These are phyloP conservation scores for Gambusia yucatana DNA, from an alignment of 2,797 vertebrate genomes.

Conservation along the genomic window DNA sequence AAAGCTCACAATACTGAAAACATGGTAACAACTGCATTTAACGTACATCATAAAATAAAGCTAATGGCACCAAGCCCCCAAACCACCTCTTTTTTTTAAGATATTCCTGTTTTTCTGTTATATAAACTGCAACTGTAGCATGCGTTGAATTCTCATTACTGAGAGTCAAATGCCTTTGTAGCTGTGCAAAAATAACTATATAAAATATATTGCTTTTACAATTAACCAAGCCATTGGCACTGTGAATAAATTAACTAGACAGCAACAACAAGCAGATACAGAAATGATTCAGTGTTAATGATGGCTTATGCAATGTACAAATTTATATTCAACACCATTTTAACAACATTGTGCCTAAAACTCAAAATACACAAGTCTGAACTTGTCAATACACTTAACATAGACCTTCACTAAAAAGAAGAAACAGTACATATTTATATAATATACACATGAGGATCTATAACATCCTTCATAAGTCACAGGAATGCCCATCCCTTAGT, in stretches of 20 bases:
- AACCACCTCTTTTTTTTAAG: constrained; percentile 60
- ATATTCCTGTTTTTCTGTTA: constrained; percentile 70
- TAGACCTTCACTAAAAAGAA: constrained; percentile 79
- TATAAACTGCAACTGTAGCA: constrained; percentile 83
- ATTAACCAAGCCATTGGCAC: constrained; percentile 86
- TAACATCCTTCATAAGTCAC: constrained; percentile 74
- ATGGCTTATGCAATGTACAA: constrained; percentile 84
- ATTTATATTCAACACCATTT: constrained; percentile 79
- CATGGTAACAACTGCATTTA: constrained; percentile 81
- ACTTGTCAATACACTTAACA: constrained; percentile 73
- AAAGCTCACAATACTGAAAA: constrained; percentile 85
- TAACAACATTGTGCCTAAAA: constrained; percentile 78
- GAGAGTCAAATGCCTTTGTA: constrained; percentile 87
- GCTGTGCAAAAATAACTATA: constrained; percentile 99
- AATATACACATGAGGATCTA: constrained; percentile 78
- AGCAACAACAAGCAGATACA: constrained; percentile 86
- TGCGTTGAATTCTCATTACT: constrained; percentile 76
- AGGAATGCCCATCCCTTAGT: constrained; percentile 71
- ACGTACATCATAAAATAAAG: constrained; percentile 82
- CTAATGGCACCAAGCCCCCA: constrained; percentile 64
- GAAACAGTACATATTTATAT: constrained; percentile 76
- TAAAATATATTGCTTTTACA: constrained; percentile 93
- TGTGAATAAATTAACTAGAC: constrained; percentile 96
- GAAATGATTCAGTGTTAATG: constrained; percentile 79
- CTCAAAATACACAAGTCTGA: constrained; percentile 77